Evolutionary conservation across 2,797 vertebrate species (phyloP), one percentile per base, ranked within the genome.

Genomic region (Leuciscus waleckii): DNA sequence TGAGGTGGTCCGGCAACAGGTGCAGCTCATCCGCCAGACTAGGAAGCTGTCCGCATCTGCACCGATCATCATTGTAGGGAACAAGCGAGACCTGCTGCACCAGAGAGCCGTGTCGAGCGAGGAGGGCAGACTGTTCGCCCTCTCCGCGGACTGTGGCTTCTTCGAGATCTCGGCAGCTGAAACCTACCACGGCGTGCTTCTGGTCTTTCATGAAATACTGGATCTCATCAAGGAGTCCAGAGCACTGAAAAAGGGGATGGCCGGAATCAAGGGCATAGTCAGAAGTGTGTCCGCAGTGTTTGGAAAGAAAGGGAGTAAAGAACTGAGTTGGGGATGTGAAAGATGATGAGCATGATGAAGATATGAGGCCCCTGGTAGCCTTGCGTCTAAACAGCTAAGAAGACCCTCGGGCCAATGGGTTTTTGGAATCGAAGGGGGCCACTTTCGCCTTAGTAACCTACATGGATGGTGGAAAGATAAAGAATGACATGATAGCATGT

Each of bases 141-240:
- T 94, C 35, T 91, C 93, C 5, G 89, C 92, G 0, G 91, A 94
- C 91, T 96, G 95, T 61, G 92, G 91, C 79, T 96, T 96, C 89
- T 96, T 95, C 8, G 95, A 96, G 90, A 95, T 94, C 82, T 96
- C 96, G 0, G 96, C 94, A 0, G 96, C 95, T 0, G 96, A 96
- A 92, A 93, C 94, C 68, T 96, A 96, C 90, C 95, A 96, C 73
- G 95, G 94, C 13, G 94, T 94, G 17, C 90, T 95, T 81, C 89
- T 93, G 61, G 94, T 94, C 77, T 96, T 96, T 86, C 95, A 95
- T 37, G 94, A 93, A 63, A 93, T 96, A 77, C 84, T 95, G 85
- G 93, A 94, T 54, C 92, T 93, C 70, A 93, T 96, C 83, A 93
- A 91, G 81, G 94, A 93, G 51, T 75, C 90, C 83, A 89, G 88